Conservation (phyloP, 1,140 invertebrate species). For the Drosophila littoralis region DNA sequence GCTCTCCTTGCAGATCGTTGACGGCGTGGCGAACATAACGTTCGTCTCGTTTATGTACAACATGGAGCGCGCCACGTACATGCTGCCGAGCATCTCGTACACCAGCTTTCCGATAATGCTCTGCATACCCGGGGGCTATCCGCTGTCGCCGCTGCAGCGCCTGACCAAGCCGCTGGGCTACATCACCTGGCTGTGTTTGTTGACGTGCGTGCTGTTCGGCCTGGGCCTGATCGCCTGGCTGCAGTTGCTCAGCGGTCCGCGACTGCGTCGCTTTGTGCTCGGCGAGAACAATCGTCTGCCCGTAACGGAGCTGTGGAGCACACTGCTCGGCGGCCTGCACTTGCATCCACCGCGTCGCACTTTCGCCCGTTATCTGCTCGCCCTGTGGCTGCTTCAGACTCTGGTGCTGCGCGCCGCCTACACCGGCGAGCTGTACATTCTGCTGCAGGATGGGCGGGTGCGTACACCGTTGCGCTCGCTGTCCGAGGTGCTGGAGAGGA, state of each 20-base stretch:
- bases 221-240: constrained; percentile 49
- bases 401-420: constrained; percentile 73
- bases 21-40: constrained; percentile 64
- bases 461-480: constrained; percentile 44
- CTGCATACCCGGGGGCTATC: constrained; percentile 52
- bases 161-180: constrained; percentile 59
- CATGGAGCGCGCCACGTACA: constrained; percentile 47
- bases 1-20: constrained; percentile 52
- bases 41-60: constrained; percentile 70
- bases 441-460: constrained; percentile 66
- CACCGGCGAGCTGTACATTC: constrained; percentile 65
- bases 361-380: constrained; percentile 66
- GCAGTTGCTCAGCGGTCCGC: neutral
- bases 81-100: constrained; percentile 64
- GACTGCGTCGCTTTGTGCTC: constrained; percentile 51
- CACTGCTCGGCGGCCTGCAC: constrained; percentile 47
- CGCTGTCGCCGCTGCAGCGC: constrained; percentile 58
- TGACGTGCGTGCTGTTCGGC: constrained; percentile 37
- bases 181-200: constrained; percentile 66
- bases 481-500: constrained; percentile 48
- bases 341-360: constrained; percentile 53
- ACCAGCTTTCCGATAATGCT: constrained; percentile 66
- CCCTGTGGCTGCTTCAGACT: constrained; percentile 63
- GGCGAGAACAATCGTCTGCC: constrained; percentile 56
- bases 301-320: constrained; percentile 57